Base-by-base conservation (phyloP, 2,888 invertebrate genomes). In the Cephus pygmeus region DNA sequence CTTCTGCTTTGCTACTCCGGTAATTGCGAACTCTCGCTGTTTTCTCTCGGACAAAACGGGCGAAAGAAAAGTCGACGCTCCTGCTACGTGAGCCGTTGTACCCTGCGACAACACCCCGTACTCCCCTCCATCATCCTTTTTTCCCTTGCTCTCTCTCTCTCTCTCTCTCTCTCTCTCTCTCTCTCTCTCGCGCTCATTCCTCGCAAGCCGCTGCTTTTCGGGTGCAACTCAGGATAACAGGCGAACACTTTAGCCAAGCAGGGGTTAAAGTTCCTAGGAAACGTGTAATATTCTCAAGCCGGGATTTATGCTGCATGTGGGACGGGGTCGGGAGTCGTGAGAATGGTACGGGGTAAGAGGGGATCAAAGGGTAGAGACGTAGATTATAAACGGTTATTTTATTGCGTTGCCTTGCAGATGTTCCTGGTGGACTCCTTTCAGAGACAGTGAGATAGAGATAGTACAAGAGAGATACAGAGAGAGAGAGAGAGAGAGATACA, bases 311-410 rank as follows among this genome's bases (percentile, higher is more conserved):
- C 82, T 80, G 83, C 82, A 76, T 74, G 35, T 33, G 15, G 30
- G 69, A 36, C 36, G 40, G 31, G 9, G 23, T 69, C 36, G 36
- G 77, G 78, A 79, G 79, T 79, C 76, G 80, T 74, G 68, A 12
- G 56, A n/a, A 31, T 31, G 68, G 12, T 69, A 31, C 4, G 30
- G 69, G 23, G 12, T 11, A 23, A 23, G 35, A 36, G 75, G 75
- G 75, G 73, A 11, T 75, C 36, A 31, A 30, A 73, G 73, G 34
- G 33, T 40, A 35, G 31, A 31, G 73, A 73, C 77, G 78, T 84
- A 79, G 83, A 85, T 85, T 82, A 85, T 83, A 82, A 85, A 82
- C 84, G 81, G 80, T 84, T 85, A 82, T 85, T 85, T 85, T 85
- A 81, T 85, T 80, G 81, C 83, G 80, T 82, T 83, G 85, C 84